Percentiles rank a stretch among this genome's conserved stretches.
phyloP scores from a whole-genome alignment of 1,140 invertebrate genomes.

The Heterodera schachtii region DNA sequence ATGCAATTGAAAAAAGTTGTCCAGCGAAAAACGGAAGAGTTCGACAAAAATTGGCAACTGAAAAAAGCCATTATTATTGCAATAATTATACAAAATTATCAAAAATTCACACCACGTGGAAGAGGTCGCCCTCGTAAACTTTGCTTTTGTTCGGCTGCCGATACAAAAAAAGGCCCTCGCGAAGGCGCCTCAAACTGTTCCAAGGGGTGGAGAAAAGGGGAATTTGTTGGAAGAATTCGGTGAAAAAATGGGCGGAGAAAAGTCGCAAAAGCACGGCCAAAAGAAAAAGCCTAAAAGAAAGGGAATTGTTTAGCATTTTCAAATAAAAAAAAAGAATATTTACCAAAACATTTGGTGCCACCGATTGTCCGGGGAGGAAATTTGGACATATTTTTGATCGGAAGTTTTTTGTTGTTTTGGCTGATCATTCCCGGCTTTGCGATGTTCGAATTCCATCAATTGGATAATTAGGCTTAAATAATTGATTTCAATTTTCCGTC shows the following conservation, averaged over 20 bases:
- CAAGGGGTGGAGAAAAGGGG: conserved; percentile 51
- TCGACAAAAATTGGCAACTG: conserved; percentile 51
- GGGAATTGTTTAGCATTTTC: too few species aligned
- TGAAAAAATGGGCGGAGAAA: conserved; percentile 19
- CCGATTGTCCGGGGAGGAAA: background rate
- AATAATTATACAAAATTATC: background rate
- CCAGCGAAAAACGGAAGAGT: conserved; percentile 31
- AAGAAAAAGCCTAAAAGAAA: conserved; percentile 13
- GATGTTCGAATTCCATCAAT: background rate
- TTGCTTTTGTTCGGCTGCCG: conserved; percentile 25
- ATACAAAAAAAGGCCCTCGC: conserved; percentile 51
- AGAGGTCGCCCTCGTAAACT: conserved; percentile 55
- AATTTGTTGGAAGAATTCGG: conserved; percentile 36
- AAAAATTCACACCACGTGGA: conserved; percentile 49
- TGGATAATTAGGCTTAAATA: background rate
- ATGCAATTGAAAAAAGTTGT: conserved; percentile 12
- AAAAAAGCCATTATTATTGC: background rate
- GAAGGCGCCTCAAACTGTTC: conserved; percentile 48
- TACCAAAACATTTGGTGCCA: conserved; percentile 5
- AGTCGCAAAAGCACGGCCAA: conserved; percentile 10
- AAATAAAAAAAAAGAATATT: too few species aligned
- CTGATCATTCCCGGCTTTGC: background rate
- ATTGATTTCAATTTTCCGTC: background rate
- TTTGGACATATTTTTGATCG: background rate
- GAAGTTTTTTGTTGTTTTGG: background rate